Base-by-base conservation (phyloP, 2,888 invertebrate genomes). In the Lycophotia porphyrea region DNA sequence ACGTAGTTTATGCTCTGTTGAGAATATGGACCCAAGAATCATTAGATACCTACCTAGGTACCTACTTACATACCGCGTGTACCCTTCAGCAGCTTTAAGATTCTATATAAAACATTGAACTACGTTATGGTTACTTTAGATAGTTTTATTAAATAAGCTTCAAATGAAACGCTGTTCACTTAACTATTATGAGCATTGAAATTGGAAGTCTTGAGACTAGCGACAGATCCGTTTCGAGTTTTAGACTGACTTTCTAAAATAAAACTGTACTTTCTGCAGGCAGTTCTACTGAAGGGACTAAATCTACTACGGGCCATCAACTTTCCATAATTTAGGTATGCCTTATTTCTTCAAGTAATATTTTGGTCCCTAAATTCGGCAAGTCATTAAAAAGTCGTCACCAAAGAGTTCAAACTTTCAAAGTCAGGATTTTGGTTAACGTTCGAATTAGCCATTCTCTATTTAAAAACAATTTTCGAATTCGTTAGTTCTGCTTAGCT, bases 241-340 rank as follows among this genome's bases (percentile, higher is more conserved):
- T 42, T 24, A 24, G 42, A 7, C 36, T 39, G 7, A n/a, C 80
- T 78, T 78, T 78, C 63, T 74, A 79, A 79, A 79, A 47, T 31
- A 72, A 61, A 47, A 11, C 52, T 78, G 36, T 78, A 18, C 15
- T 47, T 21, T 15, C 27, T 61, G 24, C 34, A 60, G n/a, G 13
- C 67, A 58, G 31, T 58, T 58, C 58, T 58, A 0, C 9, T 58
- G 13, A 58, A 31, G 9, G 34, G 5, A 58, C 31, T 34, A 58
- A 58, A 34, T 58, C 31, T 58, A 58, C 58, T 58, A 8, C 18
- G 58, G 21, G 11, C 9, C 5, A 60, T 11, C 21, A 21, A 60
- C 21, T 60, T 31, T 18, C 18, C 31, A 18, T 31, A 8, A 55
- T 52, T 42, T 52, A n/a, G 44, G 18, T 44, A 44, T 58, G 31